phyloP scores from a whole-genome alignment of 2,888 invertebrate genomes.

The Baccha elongata region DNA sequence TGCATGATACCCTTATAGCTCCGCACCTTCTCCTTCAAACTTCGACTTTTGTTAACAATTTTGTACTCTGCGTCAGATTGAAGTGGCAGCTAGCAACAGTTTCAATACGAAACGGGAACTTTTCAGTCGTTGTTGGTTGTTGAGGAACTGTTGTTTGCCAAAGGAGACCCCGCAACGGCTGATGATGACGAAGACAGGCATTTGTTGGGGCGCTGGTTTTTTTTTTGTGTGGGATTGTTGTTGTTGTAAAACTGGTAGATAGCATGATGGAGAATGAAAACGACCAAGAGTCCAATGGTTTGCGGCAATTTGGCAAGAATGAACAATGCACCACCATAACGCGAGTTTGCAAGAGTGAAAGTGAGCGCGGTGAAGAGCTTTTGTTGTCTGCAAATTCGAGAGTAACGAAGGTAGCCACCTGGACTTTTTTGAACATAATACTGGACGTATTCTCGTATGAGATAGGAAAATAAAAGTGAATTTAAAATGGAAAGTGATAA shows the following conservation, averaged over 20 bases:
- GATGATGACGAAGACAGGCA: conserved; percentile 52
- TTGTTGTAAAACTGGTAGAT: conserved; percentile 12
- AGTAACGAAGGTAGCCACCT: conserved; percentile 53
- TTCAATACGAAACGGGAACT: conserved; percentile 36
- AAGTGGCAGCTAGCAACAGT: conserved; percentile 58
- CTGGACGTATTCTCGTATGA: not conserved
- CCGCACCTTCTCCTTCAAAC: conserved; percentile 20
- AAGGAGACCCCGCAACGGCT: conserved; percentile 42
- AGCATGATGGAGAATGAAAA: conserved; percentile 19
- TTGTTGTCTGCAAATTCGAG: conserved; percentile 39
- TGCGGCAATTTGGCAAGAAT: conserved; percentile 41
- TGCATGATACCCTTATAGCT: conserved; percentile 19
- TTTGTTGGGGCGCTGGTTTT: conserved; percentile 45
- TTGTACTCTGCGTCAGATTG: conserved; percentile 62
- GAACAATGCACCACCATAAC: conserved; percentile 51
- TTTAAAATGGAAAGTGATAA: conserved; percentile 11
- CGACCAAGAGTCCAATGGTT: conserved; percentile 36
- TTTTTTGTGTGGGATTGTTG: conserved; percentile 46
- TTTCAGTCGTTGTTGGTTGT: conserved; percentile 18
- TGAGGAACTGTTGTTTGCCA: conserved; percentile 5
- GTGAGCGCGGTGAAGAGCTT: conserved; percentile 36
- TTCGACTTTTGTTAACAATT: conserved; percentile 64
- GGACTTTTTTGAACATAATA: not conserved
- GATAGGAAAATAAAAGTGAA: conserved; percentile 36
- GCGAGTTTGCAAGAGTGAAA: conserved; percentile 43